Evolutionary conservation across 2,797 vertebrate species (phyloP), one percentile per base, ranked within the genome.

Genomic region (Apogon talboti): DNA sequence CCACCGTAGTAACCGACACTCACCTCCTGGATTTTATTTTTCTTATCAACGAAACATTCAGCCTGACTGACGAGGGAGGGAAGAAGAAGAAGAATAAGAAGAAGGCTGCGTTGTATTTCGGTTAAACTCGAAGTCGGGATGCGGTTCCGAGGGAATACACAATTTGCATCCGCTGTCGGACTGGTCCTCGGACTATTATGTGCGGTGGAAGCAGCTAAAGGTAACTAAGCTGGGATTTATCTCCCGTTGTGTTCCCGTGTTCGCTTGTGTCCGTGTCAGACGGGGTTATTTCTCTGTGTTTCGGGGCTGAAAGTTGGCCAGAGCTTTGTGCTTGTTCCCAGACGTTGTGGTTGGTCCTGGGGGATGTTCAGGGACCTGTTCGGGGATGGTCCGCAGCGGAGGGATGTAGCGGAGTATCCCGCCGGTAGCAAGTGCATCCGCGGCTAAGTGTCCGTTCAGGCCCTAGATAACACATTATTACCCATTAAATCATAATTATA

Each of bases 141-240:
- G 94, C 90, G 89, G 87, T 84, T 91, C 91, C 80, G 90, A 88
- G 88, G 87, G 87, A 89, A 83, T 81, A 89, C 70, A 65, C 87
- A 41, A 66, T 90, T 87, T 74, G 90, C 92, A 88, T 93, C 92
- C 89, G 87, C 86, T 57, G 86, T 90, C 87, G 92, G 90, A 88
- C 86, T 93, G 91, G 87, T 94, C 88, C 91, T 94, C 83, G 92
- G 89, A 89, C 91, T 94, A 77, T 81, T 94, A 79, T 94, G 85
- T 68, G 91, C 90, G 82, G 87, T 80, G 90, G 87, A 94, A 63
- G 91, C 93, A 67, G 88, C 92, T 63, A 95, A 95, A 94, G 94
- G 94, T 95, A 92, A 91, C 85, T 88, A 87, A 92, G 79, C 84
- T 35, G 79, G 89, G 82, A 80, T 89, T 91, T 89, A 51, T 64